Base-by-base conservation (phyloP, 2,113 vertebrate genomes). In the Onychostoma macrolepis region DNA sequence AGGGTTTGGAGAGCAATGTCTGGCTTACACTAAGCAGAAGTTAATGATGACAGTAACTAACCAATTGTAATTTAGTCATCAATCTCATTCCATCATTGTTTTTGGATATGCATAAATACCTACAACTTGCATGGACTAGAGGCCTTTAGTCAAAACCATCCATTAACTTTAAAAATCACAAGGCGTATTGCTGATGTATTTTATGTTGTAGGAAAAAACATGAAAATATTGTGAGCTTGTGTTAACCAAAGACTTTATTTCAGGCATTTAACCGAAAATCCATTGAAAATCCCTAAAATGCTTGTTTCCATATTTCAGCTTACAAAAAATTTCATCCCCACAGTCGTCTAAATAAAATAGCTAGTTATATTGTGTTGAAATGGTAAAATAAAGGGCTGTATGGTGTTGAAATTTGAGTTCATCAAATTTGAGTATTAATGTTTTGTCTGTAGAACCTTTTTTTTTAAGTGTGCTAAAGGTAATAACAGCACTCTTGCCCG, bases 31-130 rank as follows among this genome's bases (percentile, higher is more conserved):
- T 87, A 83, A 86, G 38, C 36, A 83, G 84, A 74, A 86, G 80
- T 87, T 90, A 88, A 90, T 86, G 86, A 89, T 89, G 87, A 88
- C 89, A 80, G 80, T 86, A 84, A 88, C 87, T 85, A 81, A 87
- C 83, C 83, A 48, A 90, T 85, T 92, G 85, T 78, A 86, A 69
- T 85, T 71, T 71, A 80, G 75, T 84, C 80, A 90, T 86, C 67
- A 80, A 53, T 86, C 86, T 85, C 36, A 82, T 89, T 85, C 28
- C 76, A 78, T 53, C 45, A 78, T 15, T 53, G 76, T 78, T 50
- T 78, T 78, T 53, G 7, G 28, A 33, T 26, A 77, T 5, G 13
- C 38, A 75, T 75, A 45, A 43, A 74, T 41, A 75, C 24, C 36
- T 26, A n/a, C 75, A 77, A 26, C 13, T 77, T 77, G 76, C 43